Evolutionary conservation across 1,140 invertebrate genomes (phyloP).

Genomic region (Anastatus disparis): DNA sequence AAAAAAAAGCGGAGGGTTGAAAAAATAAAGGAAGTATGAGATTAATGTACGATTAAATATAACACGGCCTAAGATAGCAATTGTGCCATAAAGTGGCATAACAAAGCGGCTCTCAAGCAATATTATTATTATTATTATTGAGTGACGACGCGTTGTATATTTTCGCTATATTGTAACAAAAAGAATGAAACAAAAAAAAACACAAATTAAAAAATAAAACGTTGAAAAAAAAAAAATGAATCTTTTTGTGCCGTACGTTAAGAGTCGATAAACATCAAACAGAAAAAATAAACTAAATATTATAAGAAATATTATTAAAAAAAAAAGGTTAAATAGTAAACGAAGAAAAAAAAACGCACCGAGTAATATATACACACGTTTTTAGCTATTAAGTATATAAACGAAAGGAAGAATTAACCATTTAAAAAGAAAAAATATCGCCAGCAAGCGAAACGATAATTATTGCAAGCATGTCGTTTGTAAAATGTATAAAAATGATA

Average conservation of each 20-base stretch:
- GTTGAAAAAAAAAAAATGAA: not conserved
- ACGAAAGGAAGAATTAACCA: too few relatives aligned
- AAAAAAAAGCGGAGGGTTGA: not conserved
- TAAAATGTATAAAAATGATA: constrained; percentile 34
- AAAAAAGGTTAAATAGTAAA: not conserved
- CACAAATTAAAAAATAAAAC: too few relatives aligned
- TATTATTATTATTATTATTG: constrained; percentile 38
- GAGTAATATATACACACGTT: constrained; percentile 27
- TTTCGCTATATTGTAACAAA: constrained; percentile 28
- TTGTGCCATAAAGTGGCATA: constrained; percentile 26
- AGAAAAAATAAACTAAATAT: not conserved
- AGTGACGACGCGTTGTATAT: constrained; percentile 31
- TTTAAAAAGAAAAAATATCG: too few relatives aligned
- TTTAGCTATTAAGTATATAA: constrained; percentile 12
- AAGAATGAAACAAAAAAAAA: too few relatives aligned
- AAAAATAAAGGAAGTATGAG: too few relatives aligned
- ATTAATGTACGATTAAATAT: constrained; percentile 12
- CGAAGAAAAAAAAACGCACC: not conserved
- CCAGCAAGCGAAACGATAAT: not conserved
- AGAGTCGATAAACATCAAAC: not conserved
- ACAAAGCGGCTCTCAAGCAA: constrained; percentile 36
- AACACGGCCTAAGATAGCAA: constrained; percentile 39
- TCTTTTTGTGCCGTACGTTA: not conserved
- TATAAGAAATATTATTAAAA: too few relatives aligned
- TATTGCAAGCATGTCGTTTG: constrained; percentile 34